Base-by-base conservation (phyloP, 2,888 invertebrate species). In the Calameuta filiformis region DNA sequence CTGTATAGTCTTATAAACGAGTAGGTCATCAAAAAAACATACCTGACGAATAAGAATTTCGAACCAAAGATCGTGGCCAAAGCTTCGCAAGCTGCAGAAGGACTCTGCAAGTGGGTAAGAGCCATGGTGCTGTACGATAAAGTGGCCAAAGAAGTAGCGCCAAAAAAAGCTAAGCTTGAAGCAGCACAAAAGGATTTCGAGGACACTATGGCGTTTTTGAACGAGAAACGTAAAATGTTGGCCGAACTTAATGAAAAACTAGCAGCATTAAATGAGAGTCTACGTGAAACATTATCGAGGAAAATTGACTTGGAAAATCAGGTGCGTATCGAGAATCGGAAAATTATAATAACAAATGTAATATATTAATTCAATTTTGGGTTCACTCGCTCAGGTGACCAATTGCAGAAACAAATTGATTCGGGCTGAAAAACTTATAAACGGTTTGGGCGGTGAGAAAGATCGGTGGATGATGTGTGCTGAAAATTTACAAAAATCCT, bases 31-130 rank as follows among this genome's bases (percentile, higher is more conserved):
- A 84, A 89, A 77, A 85, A 84, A 33, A 85, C 85, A 4, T 89
- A 89, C 77, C 75, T 89, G 73, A 84, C 94, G 0, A 94, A 97
- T 89, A 95, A 95, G 87, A 95, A 96, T 86, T 97, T 97, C 89
- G 95, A 96, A 84, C 97, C 97, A 1, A 93, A 94, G 79, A 94
- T 96, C 77, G 96, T 97, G 77, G 96, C 96, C 23, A 97, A 97
- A 92, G 98, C 98, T 0, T 98, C 98, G 0, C 95, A 97, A 82
- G 99, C 99, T 4, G 98, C 98, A 34, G 98, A 98, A 92, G 98
- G 98, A 76, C 92, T 97, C 69, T 97, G 97, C 90, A 96, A 96
- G 89, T 98, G 98, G 98, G 96, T 98, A 76, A 94, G 96, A 82
- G 97, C 97, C 1, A 96, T 98, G 95, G 97, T 97, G 87, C 95